phyloP scores from a whole-genome alignment of 2,888 invertebrate species.

The Apamea anceps region DNA sequence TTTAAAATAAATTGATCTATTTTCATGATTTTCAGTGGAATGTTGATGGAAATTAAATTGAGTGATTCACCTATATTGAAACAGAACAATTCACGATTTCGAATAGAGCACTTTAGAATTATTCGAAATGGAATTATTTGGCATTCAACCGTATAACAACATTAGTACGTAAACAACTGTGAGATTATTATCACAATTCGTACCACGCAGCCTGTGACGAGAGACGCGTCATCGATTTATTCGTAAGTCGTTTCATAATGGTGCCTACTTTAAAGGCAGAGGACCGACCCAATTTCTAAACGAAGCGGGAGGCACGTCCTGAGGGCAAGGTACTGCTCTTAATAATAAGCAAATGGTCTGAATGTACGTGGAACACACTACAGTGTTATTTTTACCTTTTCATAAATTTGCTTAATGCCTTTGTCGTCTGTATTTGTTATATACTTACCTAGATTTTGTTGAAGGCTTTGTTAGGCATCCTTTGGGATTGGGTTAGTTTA shows the following conservation, averaged over 20 bases:
- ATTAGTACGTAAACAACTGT: not conserved
- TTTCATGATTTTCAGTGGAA: not conserved
- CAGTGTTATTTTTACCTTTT: constrained; percentile 56
- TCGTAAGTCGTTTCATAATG: constrained; percentile 76
- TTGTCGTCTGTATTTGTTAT: constrained; percentile 28
- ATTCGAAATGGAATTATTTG: not conserved
- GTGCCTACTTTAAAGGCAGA: constrained; percentile 73
- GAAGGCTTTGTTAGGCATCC: constrained; percentile 30
- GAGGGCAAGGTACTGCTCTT: constrained; percentile 72
- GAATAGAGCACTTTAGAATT: not conserved
- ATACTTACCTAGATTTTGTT: constrained; percentile 27
- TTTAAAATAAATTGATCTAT: not conserved
- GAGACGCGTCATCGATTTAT: constrained; percentile 75
- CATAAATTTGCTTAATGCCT: constrained; percentile 19
- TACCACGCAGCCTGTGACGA: constrained; percentile 49
- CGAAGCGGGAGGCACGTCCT: constrained; percentile 83
- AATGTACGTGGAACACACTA: constrained; percentile 67
- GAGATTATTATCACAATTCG: constrained; percentile 16
- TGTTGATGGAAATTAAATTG: not conserved
- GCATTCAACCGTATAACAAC: too few relatives aligned
- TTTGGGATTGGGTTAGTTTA: constrained; percentile 15
- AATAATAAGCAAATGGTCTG: constrained; percentile 77
- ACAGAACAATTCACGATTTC: not conserved
- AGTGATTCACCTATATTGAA: not conserved
- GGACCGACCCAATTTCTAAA: constrained; percentile 83